Base-by-base conservation (phyloP, 2,888 invertebrate genomes). In the Rhopalosiphum nymphaeae region DNA sequence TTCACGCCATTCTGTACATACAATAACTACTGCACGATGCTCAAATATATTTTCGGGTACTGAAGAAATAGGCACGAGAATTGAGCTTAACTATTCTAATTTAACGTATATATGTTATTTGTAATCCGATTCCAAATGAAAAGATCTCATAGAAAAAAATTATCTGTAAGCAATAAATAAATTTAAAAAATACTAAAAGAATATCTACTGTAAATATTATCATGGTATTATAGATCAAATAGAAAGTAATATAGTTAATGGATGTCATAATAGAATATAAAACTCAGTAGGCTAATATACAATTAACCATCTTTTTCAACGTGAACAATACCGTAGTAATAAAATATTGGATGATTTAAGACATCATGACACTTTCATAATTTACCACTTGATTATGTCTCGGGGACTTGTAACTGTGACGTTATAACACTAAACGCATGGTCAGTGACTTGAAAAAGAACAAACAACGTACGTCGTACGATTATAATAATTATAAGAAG, bases 341-440 rank as follows among this genome's bases (percentile, higher is more conserved):
- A 56, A 4, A 13, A 88, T 10, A 89, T 56, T 44, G n/a, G 42
- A 78, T 44, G n/a, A 78, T 88, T 92, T 88, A 88, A 88, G 87
- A 53, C 49, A 21, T 29, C 78, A 25, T 78, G 53, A 78, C 67
- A 78, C 88, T 88, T 88, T 11, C 49, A 53, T 88, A 92, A 87
- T 78, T 92, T 92, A 89, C 78, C n/a, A 92, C 92, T 89, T 53
- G 49, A 53, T 92, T 92, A 49, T 67, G 67, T 88, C 53, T 53
- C 42, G 67, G 42, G 4, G n/a, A 92, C 49, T 92, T 49, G 44
- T 91, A 36, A 26, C 46, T 61, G 36, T 46, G 46, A 91, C 44
- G 78, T 26, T 42, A 29, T 57, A 25, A 42, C 29, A 90, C n/a
- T 46, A 46, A 67, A 56, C 44, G 84, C 91, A 42, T 91, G 84